A percentile compares a stretch with the other conserved stretches of the same genome.
Conservation (phyloP, 2,888 invertebrate species). For the Drosophila mayaguana region DNA sequence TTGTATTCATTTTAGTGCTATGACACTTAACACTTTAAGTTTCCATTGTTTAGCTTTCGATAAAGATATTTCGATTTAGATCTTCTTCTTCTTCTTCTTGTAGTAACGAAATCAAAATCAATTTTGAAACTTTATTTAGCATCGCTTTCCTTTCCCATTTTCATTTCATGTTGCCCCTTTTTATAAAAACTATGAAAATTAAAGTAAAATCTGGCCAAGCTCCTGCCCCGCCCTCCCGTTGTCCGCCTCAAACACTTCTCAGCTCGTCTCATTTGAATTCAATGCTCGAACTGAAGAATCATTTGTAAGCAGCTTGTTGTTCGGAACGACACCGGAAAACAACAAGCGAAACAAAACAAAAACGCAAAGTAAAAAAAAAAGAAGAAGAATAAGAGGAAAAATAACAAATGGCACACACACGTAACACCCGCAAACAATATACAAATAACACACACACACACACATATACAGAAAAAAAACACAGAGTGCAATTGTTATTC, state of each 20-base stretch:
- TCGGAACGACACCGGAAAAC: slow-evolving; percentile 45
- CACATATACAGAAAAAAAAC: slow-evolving; percentile 3
- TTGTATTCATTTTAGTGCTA: neutral
- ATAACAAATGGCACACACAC: slow-evolving; percentile 29
- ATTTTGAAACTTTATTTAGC: neutral
- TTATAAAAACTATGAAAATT: neutral
- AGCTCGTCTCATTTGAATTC: slow-evolving; percentile 51
- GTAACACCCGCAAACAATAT: slow-evolving; percentile 43
- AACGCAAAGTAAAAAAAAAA: slow-evolving; percentile 15
- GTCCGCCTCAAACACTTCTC: slow-evolving; percentile 8
- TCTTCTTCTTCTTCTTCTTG: too few species aligned
- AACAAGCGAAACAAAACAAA: slow-evolving; percentile 18
- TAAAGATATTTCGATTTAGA: too few species aligned
- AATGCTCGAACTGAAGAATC: slow-evolving; percentile 53
- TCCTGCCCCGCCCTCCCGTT: too few species aligned
- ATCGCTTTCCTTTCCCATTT: too few species aligned
- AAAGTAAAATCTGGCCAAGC: neutral
- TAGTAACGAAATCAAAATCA: neutral
- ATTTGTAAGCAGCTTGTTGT: slow-evolving; percentile 62
- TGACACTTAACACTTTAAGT: too few species aligned
- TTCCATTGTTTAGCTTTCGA: neutral
- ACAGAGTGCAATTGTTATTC: slow-evolving; percentile 45
- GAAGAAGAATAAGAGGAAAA: neutral
- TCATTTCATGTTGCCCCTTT: fast-evolving
- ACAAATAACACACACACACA: slow-evolving; percentile 39